A percentile compares a stretch with the other conserved stretches of the same genome.
Conservation (phyloP, 2,113 vertebrate genomes). For the Eulacestoma nigropectus region DNA sequence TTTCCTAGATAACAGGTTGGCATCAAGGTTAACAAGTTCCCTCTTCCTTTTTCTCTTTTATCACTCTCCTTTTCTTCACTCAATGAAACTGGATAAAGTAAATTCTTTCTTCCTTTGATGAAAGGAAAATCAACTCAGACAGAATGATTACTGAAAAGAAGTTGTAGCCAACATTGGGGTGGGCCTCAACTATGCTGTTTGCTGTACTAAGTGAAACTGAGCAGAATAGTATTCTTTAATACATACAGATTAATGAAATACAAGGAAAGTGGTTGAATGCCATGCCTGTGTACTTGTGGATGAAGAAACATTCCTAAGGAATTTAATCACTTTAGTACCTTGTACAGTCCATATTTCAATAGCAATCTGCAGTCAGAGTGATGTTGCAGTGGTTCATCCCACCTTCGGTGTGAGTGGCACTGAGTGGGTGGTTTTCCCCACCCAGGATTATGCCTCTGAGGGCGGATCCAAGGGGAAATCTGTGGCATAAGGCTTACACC, state of each 20-base stretch:
- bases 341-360: background rate
- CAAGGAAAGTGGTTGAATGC: background rate
- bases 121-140: background rate
- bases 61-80: background rate
- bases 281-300: background rate
- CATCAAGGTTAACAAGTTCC: background rate
- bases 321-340: background rate
- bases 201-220: background rate
- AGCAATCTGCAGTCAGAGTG: background rate
- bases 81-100: background rate
- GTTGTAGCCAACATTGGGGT: accelerated
- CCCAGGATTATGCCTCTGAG: too few species aligned
- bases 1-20: background rate
- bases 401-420: too few species aligned
- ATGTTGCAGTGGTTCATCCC: too few species aligned
- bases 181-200: background rate
- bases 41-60: background rate
- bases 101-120: background rate
- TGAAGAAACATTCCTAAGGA: background rate
- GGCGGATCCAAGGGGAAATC: too few species aligned
- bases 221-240: background rate
- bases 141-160: background rate
- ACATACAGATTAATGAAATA: background rate
- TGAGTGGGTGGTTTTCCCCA: too few species aligned
- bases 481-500: too few species aligned